phyloP scores from a whole-genome alignment of 2,888 invertebrate genomes.

The Julus scandinavius region DNA sequence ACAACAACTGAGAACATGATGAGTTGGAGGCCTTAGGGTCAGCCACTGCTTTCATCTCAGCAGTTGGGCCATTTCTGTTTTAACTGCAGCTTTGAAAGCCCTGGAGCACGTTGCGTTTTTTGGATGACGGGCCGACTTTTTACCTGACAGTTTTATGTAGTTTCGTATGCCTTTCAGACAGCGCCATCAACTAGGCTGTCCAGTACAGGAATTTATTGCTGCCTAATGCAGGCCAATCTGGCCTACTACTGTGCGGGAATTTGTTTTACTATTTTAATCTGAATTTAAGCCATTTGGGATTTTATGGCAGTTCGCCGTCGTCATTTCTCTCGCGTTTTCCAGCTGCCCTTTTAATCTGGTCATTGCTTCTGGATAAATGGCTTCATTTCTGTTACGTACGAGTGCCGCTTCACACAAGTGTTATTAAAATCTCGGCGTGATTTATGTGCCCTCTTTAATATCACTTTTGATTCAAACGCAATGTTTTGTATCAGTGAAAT shows the following conservation, averaged over 20 bases:
- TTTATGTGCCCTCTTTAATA: background rate
- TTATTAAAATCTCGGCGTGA: constrained; percentile 17
- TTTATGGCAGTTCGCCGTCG: constrained; percentile 35
- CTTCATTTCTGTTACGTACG: background rate
- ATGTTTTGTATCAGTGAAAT: background rate
- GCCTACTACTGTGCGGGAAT: constrained; percentile 35
- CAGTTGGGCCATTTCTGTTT: constrained; percentile 7
- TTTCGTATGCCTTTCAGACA: constrained; percentile 7
- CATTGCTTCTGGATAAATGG: constrained; percentile 34
- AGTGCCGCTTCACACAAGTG: background rate
- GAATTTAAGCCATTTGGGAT: constrained; percentile 30
- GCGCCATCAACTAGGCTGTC: constrained; percentile 24
- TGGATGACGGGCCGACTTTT: background rate
- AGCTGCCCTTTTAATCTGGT: constrained; percentile 9
- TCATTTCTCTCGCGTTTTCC: constrained; percentile 13
- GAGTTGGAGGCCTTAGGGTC: background rate
- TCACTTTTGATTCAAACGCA: background rate
- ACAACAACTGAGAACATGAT: background rate
- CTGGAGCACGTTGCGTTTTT: background rate
- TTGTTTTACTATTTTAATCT: constrained; percentile 8
- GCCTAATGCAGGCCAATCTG: constrained; percentile 20
- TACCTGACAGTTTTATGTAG: constrained; percentile 32
- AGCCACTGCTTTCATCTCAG: constrained; percentile 7
- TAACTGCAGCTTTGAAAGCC: background rate
- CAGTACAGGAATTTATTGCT: constrained; percentile 13